These are phyloP conservation scores for Heliconius charithonia DNA, from an alignment of 2,888 invertebrate genomes.

Conservation along the genomic window DNA sequence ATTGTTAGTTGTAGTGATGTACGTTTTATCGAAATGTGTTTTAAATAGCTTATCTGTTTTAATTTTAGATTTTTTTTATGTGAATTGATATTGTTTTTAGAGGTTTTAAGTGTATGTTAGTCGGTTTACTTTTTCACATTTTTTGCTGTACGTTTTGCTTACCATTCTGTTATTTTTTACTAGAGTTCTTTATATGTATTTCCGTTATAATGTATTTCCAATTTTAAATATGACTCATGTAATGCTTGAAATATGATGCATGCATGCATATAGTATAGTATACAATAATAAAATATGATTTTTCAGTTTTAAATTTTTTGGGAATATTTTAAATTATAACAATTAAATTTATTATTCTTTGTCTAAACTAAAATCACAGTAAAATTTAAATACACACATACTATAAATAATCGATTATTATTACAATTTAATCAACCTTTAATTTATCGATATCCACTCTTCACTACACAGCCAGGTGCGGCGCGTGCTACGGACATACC, in stretches of 20 bases:
- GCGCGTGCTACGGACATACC: conserved; percentile 65
- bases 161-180: too few relatives aligned
- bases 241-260: too few relatives aligned
- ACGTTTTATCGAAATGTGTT: conserved; percentile 41
- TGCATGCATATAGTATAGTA: too few relatives aligned
- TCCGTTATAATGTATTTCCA: too few relatives aligned
- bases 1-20: conserved; percentile 62
- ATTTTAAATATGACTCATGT: too few relatives aligned
- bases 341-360: neutral
- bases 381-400: neutral
- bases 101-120: too few relatives aligned
- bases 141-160: too few relatives aligned
- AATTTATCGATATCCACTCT: conserved; percentile 52
- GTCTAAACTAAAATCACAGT: neutral
- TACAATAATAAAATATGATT: too few relatives aligned
- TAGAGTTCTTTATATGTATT: too few relatives aligned
- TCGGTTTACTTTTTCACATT: too few relatives aligned
- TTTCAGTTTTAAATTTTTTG: neutral
- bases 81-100: too few relatives aligned
- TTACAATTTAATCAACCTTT: neutral
- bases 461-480: conserved; percentile 72
- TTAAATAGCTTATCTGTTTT: neutral
- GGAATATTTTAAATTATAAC: neutral
- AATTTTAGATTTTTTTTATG: neutral
- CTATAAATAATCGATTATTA: neutral